Evolutionary conservation across 1,140 invertebrate genomes (phyloP).

Genomic region (Cecropterus lyciades): DNA sequence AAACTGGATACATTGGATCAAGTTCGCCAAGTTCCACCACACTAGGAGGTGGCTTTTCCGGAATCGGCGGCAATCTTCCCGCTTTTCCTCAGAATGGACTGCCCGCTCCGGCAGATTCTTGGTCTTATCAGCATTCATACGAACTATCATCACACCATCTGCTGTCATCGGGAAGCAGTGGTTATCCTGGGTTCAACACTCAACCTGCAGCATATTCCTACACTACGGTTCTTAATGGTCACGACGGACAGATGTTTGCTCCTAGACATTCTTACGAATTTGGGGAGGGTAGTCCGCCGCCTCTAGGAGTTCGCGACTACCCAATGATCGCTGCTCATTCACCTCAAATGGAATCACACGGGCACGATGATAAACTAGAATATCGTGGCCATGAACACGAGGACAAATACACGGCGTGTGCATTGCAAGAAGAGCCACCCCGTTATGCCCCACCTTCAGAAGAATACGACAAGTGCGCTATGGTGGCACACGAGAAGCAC

Average conservation of each 20-base stretch:
- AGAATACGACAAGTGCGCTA: constrained; percentile 83
- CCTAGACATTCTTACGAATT: constrained; percentile 85
- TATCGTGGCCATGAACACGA: constrained; percentile 82
- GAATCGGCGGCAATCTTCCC: constrained; percentile 87
- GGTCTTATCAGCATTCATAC: constrained; percentile 91
- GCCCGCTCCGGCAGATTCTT: constrained; percentile 89
- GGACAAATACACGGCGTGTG: constrained; percentile 83
- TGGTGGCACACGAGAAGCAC: constrained; percentile 83
- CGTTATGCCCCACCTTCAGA: constrained; percentile 84
- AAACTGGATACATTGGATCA: constrained; percentile 91
- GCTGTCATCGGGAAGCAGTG: constrained; percentile 87
- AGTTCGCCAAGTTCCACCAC: constrained; percentile 85
- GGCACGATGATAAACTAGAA: constrained; percentile 82
- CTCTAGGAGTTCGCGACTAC: constrained; percentile 86
- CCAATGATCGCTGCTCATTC: constrained; percentile 88
- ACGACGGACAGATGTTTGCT: constrained; percentile 87
- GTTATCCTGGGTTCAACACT: constrained; percentile 86
- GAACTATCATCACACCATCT: constrained; percentile 90
- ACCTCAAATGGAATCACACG: constrained; percentile 84
- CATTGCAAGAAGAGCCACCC: constrained; percentile 86
- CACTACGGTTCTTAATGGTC: constrained; percentile 88
- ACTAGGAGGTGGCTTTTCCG: constrained; percentile 86
- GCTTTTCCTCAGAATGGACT: constrained; percentile 87
- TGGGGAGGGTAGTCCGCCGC: constrained; percentile 86
- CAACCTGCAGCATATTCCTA: constrained; percentile 85